Conservation (phyloP, 2,797 vertebrate genomes). For the Limnodromus scolopaceus region DNA sequence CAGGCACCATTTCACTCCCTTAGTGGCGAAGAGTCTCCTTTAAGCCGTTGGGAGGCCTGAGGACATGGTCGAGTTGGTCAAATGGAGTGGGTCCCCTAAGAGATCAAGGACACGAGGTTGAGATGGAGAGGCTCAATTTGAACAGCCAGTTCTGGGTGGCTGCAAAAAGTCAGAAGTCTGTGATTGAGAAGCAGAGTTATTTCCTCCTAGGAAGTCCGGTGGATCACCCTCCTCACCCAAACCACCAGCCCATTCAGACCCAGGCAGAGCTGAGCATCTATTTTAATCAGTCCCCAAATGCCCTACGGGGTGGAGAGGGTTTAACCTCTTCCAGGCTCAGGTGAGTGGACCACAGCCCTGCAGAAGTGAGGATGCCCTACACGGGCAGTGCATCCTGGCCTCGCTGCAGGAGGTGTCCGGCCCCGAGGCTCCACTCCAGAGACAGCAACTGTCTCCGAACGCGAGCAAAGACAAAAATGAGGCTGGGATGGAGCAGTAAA, state of each 20-base stretch:
- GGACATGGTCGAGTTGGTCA: not conserved
- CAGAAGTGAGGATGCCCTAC: conserved; percentile 33
- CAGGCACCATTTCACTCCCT: accelerated
- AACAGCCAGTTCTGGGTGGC: not conserved
- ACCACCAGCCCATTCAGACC: not conserved
- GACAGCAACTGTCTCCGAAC: conserved; percentile 14
- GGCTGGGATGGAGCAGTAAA: conserved; percentile 51
- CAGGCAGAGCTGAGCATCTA: not conserved
- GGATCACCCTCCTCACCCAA: not conserved
- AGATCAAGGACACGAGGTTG: not conserved
- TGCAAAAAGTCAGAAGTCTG: not conserved
- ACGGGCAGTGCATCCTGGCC: not conserved
- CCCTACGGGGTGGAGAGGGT: conserved; percentile 6
- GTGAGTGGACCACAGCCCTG: conserved; percentile 1
- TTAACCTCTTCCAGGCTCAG: not conserved
- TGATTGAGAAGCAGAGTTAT: not conserved
- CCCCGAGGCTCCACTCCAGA: conserved; percentile 5
- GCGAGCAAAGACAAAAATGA: conserved; percentile 38
- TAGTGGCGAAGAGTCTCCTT: not conserved
- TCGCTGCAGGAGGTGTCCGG: not conserved
- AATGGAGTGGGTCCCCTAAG: not conserved
- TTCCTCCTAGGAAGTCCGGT: not conserved
- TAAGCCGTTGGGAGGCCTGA: not conserved
- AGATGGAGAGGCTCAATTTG: not conserved
- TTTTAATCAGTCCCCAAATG: conserved; percentile 13